These are phyloP conservation scores for Narcine bancroftii DNA, from an alignment of 2,113 vertebrate species.

Conservation along the genomic window DNA sequence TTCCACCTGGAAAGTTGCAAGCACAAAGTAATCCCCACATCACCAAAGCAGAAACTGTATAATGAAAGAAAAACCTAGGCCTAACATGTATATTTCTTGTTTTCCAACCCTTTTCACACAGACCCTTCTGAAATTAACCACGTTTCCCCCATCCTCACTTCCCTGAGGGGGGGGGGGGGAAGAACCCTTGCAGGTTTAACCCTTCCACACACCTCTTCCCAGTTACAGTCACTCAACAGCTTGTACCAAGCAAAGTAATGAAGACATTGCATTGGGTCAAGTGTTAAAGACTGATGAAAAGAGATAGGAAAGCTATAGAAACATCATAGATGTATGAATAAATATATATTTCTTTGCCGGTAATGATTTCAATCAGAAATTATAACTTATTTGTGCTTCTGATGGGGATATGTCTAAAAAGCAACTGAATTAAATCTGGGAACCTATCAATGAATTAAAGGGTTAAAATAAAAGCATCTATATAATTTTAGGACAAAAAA, in stretches of 20 bases:
- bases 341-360: slow-evolving; percentile 26
- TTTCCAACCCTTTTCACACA: background rate
- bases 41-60: slow-evolving; percentile 50
- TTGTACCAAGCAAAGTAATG: slow-evolving; percentile 2
- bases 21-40: slow-evolving; percentile 46
- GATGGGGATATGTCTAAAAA: background rate
- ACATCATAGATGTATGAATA: slow-evolving; percentile 26
- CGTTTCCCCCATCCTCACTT: background rate
- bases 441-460: slow-evolving; percentile 26
- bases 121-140: background rate
- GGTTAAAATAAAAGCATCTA: slow-evolving; percentile 29
- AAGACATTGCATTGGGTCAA: background rate
- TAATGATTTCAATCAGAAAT: slow-evolving; percentile 30
- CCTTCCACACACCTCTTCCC: slow-evolving; percentile 31
- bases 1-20: slow-evolving; percentile 39
- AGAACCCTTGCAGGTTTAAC: slow-evolving; percentile 1
- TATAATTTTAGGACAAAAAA: slow-evolving; percentile 15
- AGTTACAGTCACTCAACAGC: background rate
- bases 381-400: slow-evolving; percentile 18
- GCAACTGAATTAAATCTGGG: slow-evolving; percentile 13
- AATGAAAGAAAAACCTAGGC: slow-evolving; percentile 24
- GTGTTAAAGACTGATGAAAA: background rate
- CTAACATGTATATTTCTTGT: slow-evolving; percentile 7
- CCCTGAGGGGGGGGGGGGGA: background rate
- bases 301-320: background rate